Percentiles rank a stretch among this genome's conserved stretches.
phyloP scores from a whole-genome alignment of 2,113 vertebrate species.

The Ahaetulla prasina region DNA sequence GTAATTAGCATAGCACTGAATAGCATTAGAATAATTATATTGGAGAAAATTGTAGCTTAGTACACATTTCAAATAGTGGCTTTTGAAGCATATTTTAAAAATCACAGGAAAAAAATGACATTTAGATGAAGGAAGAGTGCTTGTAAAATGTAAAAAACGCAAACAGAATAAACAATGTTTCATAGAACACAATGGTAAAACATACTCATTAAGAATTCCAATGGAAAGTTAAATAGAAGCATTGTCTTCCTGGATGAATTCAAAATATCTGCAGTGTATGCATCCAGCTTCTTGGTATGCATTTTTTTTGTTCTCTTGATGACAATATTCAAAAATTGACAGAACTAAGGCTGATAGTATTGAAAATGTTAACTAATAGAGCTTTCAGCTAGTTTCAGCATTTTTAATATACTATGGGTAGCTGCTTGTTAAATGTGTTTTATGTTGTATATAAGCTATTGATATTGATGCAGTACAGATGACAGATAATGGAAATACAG shows the following conservation, averaged over 20 bases:
- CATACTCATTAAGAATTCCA: conserved; percentile 51
- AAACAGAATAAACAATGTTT: conserved; percentile 52
- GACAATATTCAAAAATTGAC: not conserved
- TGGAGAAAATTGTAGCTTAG: not conserved
- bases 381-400: not conserved
- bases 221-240: conserved; percentile 11
- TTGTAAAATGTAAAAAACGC: conserved; percentile 35
- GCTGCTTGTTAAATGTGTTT: not conserved
- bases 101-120: not conserved
- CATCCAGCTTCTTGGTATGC: not conserved
- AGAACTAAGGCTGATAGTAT: not conserved
- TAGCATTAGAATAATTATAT: not conserved
- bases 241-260: conserved; percentile 45
- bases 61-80: not conserved
- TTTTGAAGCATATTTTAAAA: not conserved
- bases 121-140: conserved; percentile 19
- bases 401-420: conserved; percentile 4
- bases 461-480: conserved; percentile 24
- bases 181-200: conserved; percentile 59
- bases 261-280: conserved; percentile 21
- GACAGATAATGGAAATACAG: conserved; percentile 31
- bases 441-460: conserved; percentile 40
- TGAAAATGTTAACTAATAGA: not conserved
- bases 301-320: not conserved
- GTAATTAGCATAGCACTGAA: not conserved